These are phyloP conservation scores for Pissodes strobi DNA, from an alignment of 1,140 invertebrate genomes.

Conservation along the genomic window DNA sequence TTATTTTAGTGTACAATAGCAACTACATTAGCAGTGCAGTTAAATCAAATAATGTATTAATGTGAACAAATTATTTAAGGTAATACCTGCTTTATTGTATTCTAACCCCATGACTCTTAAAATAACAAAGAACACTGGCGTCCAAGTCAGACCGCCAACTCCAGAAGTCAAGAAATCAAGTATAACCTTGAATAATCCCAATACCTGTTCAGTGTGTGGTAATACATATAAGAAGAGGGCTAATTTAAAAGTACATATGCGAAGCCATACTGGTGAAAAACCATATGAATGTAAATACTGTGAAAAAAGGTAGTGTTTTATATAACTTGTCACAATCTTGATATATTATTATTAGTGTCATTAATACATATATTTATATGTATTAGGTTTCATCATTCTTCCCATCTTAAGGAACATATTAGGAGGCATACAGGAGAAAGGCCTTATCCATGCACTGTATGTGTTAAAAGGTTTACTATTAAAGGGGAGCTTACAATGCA, in stretches of 20 bases:
- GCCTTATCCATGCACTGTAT: constrained; percentile 62
- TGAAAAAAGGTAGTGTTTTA: constrained; percentile 46
- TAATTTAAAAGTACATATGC: constrained; percentile 54
- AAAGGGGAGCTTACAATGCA: constrained; percentile 66
- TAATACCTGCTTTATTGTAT: too few species aligned
- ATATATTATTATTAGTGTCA: too few species aligned
- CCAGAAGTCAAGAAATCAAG: constrained; percentile 2
- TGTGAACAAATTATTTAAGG: too few species aligned
- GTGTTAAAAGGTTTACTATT: constrained; percentile 69
- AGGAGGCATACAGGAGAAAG: constrained; percentile 66
- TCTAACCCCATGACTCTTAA: too few species aligned
- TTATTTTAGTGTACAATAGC: too few species aligned
- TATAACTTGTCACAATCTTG: too few species aligned
- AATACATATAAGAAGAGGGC: constrained; percentile 51
- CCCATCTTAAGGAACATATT: constrained; percentile 55
- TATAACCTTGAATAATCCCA: constrained; percentile 27
- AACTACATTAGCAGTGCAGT: too few species aligned
- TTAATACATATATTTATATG: not conserved
- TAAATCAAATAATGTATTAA: too few species aligned
- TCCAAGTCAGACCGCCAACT: constrained; percentile 33
- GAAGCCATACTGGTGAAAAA: constrained; percentile 55
- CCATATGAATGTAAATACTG: constrained; percentile 57
- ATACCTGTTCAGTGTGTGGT: constrained; percentile 46
- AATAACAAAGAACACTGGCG: constrained; percentile 20
- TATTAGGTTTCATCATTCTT: constrained; percentile 50